These are phyloP conservation scores for Argyrosomus regius DNA, from an alignment of 2,797 vertebrate genomes.

Conservation along the genomic window DNA sequence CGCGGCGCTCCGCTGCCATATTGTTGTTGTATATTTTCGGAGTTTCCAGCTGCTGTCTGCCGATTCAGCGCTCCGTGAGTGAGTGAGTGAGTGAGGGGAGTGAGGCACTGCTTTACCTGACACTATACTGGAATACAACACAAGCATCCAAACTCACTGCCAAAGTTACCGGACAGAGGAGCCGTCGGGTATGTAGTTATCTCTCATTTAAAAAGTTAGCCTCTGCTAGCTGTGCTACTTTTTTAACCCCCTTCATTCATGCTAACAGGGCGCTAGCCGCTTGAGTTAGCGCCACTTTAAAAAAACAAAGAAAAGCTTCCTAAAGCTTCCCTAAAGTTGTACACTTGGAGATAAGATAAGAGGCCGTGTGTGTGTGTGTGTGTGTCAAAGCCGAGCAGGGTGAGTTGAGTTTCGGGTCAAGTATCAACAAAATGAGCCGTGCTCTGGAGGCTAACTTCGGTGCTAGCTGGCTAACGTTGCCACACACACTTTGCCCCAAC, in stretches of 20 bases:
- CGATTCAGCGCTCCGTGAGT: slow-evolving; percentile 44
- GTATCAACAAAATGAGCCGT: neutral
- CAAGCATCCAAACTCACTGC: slow-evolving; percentile 16
- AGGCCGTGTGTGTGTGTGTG: too few species aligned
- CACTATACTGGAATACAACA: slow-evolving; percentile 51
- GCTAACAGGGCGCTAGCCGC: slow-evolving; percentile 54
- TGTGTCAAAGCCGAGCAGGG: accelerated
- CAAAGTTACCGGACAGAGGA: slow-evolving; percentile 44
- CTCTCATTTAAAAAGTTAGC: slow-evolving; percentile 22
- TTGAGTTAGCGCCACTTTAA: too few species aligned
- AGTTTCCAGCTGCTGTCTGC: slow-evolving; percentile 61
- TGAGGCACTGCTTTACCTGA: neutral
- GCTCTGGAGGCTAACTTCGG: slow-evolving; percentile 52
- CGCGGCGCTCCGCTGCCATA: slow-evolving; percentile 78
- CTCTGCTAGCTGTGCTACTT: slow-evolving; percentile 43
- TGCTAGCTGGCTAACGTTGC: slow-evolving; percentile 62
- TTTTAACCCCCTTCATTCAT: slow-evolving; percentile 44
- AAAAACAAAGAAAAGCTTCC: too few species aligned
- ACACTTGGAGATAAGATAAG: neutral
- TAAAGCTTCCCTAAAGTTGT: neutral
- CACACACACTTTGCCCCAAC: slow-evolving; percentile 16
- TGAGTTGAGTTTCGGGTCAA: neutral
- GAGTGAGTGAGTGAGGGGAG: neutral
- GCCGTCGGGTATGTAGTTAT: slow-evolving; percentile 63
- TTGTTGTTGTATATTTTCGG: slow-evolving; percentile 73